phyloP scores from a whole-genome alignment of 2,113 vertebrate genomes.

The human region GRCh38 chr2:137021001-137021500 shows the following conservation, averaged over 20 bases:
- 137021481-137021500: neutral
- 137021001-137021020: slow-evolving; percentile 57
- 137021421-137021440: neutral
- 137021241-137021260: neutral
- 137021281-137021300: neutral
- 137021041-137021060: slow-evolving; percentile 1
- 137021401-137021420: neutral
- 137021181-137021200: neutral
- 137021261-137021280: neutral
- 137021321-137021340: neutral
- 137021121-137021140: neutral
- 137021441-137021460: neutral
- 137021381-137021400: neutral
- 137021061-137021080: neutral
- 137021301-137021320: neutral
- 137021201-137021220: neutral
- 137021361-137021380: neutral
- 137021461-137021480: neutral
- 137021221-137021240: neutral
- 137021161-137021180: neutral
- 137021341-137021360: neutral
- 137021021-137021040: slow-evolving; percentile 39
- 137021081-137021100: neutral
- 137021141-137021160: neutral
- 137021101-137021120: neutral